These are phyloP conservation scores for Scomber scombrus DNA, from an alignment of 2,113 vertebrate species.

Conservation along the genomic window DNA sequence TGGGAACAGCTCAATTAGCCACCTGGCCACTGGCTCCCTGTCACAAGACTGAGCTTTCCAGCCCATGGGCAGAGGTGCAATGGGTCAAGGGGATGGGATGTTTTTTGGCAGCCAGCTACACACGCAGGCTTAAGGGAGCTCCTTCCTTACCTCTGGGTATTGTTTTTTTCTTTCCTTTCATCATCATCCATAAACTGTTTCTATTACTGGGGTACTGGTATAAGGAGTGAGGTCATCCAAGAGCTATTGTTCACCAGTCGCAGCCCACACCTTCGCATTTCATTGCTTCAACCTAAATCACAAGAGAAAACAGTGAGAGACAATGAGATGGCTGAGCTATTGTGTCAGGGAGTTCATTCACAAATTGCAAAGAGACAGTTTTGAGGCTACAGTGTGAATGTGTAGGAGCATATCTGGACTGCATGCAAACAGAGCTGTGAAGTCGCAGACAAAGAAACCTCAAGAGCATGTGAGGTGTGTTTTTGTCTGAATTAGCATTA, in stretches of 20 bases:
- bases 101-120: conserved; percentile 40
- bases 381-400: conserved; percentile 10
- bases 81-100: conserved; percentile 40
- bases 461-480: neutral
- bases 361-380: conserved; percentile 30
- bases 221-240: conserved; percentile 50
- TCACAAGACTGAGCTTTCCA: conserved; percentile 54
- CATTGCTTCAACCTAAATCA: conserved; percentile 27
- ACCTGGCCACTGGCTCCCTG: conserved; percentile 62
- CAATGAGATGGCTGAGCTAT: conserved; percentile 29
- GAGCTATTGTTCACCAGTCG: conserved; percentile 39
- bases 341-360: conserved; percentile 65
- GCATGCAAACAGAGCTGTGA: conserved; percentile 18
- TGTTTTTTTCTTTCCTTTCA: conserved; percentile 20
- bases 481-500: neutral
- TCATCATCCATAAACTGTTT: conserved; percentile 41
- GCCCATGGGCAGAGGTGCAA: conserved; percentile 42
- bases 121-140: conserved; percentile 33
- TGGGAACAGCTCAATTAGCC: conserved; percentile 80
- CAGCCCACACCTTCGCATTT: conserved; percentile 36
- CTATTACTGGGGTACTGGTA: conserved; percentile 31
- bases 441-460: conserved; percentile 1
- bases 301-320: conserved; percentile 12
- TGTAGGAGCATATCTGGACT: neutral
- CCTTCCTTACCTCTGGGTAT: conserved; percentile 13